These are phyloP conservation scores for Gorsachius goisagi DNA, from an alignment of 2,113 vertebrate genomes.

Conservation along the genomic window DNA sequence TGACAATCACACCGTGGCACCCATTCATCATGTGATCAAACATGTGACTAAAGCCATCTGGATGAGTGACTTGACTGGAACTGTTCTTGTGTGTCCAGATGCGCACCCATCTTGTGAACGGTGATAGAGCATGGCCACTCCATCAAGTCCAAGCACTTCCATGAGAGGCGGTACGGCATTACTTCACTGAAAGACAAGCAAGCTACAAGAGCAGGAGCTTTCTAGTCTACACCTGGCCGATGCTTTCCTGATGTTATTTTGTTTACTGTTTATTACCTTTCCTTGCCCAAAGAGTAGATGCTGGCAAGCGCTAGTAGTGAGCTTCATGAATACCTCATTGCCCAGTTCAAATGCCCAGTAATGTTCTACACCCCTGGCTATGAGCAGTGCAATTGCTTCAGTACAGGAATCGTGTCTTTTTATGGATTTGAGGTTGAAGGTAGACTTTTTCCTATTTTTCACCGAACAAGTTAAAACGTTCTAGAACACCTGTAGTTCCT, in stretches of 20 bases:
- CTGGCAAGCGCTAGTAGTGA: not conserved
- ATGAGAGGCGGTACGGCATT: not conserved
- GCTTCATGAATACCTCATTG: not conserved
- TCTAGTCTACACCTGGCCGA: not conserved
- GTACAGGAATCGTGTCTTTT: not conserved
- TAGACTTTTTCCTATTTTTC: not conserved
- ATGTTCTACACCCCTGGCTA: accelerated
- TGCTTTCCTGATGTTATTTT: not conserved
- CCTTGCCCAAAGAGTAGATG: not conserved
- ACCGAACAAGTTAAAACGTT: not conserved
- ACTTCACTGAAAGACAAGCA: not conserved
- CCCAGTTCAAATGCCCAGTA: not conserved
- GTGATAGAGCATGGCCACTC: accelerated
- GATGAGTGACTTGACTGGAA: not conserved
- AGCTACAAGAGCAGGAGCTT: not conserved
- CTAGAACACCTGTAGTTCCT: not conserved
- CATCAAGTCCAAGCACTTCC: not conserved
- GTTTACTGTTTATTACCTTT: not conserved
- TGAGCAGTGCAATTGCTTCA: not conserved
- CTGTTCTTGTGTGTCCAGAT: too few species aligned
- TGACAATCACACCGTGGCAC: accelerated
- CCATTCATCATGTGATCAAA: not conserved
- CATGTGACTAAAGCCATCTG: not conserved
- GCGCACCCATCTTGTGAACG: too few species aligned
- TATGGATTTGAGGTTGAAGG: not conserved